Evolutionary conservation across 2,888 invertebrate species (phyloP), one percentile per base, ranked within the genome.

Genomic region (Aleiodes alternator): DNA sequence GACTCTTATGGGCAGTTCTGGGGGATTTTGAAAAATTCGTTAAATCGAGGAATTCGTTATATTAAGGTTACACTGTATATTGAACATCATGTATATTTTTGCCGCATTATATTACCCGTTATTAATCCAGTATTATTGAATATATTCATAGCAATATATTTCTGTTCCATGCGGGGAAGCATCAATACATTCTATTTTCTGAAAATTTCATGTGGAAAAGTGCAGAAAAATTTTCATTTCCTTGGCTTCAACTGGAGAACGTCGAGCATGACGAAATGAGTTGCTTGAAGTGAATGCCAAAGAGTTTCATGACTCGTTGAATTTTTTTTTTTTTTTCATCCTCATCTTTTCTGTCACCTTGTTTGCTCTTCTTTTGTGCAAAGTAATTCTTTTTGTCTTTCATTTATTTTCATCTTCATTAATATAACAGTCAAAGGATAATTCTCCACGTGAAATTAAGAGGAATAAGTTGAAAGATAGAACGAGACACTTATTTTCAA

Each of bases 191-290:
- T 8, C 48, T 66, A 9, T 66, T 14, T 50, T 53, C 43, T 23
- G 23, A 23, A 23, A 23, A 43, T 43, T 9, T 8, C 0, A 9
- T 2, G 23, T 23, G 2, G 23, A 23, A 43, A 50, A 66, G 50
- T 16, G 78, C 73, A 50, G 72, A 78, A 76, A 78, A 81, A 81
- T 76, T 72, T 64, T 69, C 77, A 73, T 82, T 76, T 73, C 59
- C 73, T 76, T 77, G 12, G 43, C 59, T 61, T 59, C 74, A 38
- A 66, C 64, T 38, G 38, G 34, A 57, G 53, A 61, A 64, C 72
- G 69, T 78, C 48, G 69, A 76, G 78, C 74, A 68, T 50, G 71
- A 69, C 69, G 70, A 73, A 78, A 78, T 61, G 70, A 75, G 72
- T 73, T 75, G 31, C 31, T 50, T 51, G 50, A 29, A 51, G 68